Evolutionary conservation across 2,797 vertebrate genomes (phyloP).

Genomic region (Gymnothorax javanicus): DNA sequence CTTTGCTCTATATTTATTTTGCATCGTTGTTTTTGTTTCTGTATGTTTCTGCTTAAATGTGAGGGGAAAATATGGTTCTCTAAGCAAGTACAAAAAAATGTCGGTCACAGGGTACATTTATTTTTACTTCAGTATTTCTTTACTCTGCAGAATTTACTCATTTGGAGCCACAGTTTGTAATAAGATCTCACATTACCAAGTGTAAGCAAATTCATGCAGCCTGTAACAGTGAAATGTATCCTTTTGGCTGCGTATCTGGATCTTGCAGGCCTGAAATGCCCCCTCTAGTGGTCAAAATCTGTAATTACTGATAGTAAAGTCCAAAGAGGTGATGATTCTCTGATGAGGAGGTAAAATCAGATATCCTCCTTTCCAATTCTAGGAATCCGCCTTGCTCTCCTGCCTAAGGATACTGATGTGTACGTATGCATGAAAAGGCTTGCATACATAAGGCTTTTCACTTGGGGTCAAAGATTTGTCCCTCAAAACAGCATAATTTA

Average conservation of each 20-base stretch:
- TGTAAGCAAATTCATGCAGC: conserved; percentile 15
- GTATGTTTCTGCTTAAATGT: neutral
- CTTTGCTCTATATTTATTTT: neutral
- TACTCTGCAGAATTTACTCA: conserved; percentile 11
- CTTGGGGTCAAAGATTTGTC: neutral
- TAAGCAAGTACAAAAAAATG: neutral
- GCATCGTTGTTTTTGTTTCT: neutral
- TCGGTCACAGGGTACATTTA: neutral
- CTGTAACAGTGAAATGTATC: conserved; percentile 9
- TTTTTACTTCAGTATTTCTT: neutral
- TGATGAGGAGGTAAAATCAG: neutral
- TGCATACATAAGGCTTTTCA: neutral
- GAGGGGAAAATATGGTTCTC: neutral
- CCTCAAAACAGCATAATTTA: neutral
- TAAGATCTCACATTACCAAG: neutral
- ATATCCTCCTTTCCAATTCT: neutral
- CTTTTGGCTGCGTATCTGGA: neutral
- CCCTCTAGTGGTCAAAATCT: conserved; percentile 4
- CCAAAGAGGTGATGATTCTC: neutral
- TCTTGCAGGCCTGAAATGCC: neutral
- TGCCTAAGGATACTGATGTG: neutral
- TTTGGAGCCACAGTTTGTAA: conserved; percentile 16
- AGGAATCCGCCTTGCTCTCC: neutral
- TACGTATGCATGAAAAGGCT: neutral
- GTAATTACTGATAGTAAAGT: neutral